Conservation (phyloP, 2,797 vertebrate genomes). For the Sciaenops ocellatus region DNA sequence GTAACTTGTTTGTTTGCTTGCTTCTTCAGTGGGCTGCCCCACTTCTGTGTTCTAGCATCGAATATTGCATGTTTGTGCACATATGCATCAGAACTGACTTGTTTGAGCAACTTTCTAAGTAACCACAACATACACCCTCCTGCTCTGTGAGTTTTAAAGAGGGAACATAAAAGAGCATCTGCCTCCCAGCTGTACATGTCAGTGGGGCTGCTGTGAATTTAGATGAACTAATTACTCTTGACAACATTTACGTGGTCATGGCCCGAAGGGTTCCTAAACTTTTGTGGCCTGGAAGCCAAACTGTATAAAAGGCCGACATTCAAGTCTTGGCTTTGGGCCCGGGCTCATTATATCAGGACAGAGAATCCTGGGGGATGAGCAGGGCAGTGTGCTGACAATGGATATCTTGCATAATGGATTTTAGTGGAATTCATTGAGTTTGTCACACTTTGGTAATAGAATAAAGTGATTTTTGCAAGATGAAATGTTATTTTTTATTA, state of each 20-base stretch:
- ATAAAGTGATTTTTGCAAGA: neutral
- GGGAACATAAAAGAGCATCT: constrained; percentile 25
- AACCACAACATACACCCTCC: neutral
- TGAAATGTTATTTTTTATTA: constrained; percentile 6
- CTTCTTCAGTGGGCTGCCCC: neutral
- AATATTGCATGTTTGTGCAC: neutral
- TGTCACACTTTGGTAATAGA: constrained; percentile 3
- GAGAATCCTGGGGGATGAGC: constrained; percentile 6
- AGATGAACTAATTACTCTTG: constrained; percentile 38
- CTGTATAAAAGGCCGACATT: constrained; percentile 4
- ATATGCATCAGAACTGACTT: neutral
- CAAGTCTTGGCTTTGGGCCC: constrained; percentile 13
- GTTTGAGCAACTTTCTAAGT: neutral
- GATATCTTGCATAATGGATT: neutral
- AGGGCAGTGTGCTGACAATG: neutral
- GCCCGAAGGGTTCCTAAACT: constrained; percentile 17
- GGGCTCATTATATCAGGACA: constrained; percentile 21
- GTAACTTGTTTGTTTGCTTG: neutral
- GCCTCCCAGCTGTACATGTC: constrained; percentile 24
- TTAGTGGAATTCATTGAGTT: neutral
- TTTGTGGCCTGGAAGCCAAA: constrained; percentile 4
- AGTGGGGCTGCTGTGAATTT: constrained; percentile 34
- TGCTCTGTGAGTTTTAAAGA: constrained; percentile 12
- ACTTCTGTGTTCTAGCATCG: neutral
- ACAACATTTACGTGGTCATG: constrained; percentile 6